A percentile compares a stretch with the other conserved stretches of the same genome.
Conservation (phyloP, 2,888 invertebrate genomes). For the Fragum whitleyi region DNA sequence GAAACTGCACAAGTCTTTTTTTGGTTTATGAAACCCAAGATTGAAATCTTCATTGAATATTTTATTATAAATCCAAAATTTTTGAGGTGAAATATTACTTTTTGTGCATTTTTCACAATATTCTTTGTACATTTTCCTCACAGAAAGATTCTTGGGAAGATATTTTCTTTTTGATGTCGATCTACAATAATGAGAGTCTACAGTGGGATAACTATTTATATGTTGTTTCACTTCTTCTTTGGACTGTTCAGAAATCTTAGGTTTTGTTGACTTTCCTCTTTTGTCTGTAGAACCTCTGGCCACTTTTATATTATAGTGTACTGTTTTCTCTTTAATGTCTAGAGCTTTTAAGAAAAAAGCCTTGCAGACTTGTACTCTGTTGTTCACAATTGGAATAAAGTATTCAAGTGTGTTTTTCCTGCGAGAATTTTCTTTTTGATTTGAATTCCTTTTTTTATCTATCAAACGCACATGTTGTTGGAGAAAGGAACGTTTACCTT, state of each 20-base stretch:
- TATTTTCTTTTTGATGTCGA: constrained; percentile 2
- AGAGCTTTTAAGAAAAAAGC: too few relatives aligned
- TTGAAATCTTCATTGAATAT: too few relatives aligned
- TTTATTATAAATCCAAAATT: neutral
- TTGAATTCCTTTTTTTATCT: neutral
- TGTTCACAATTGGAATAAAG: neutral
- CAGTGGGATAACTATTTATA: neutral
- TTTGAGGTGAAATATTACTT: neutral
- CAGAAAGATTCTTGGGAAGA: neutral
- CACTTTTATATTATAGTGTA: neutral
- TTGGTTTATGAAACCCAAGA: too few relatives aligned
- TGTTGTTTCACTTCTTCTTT: too few relatives aligned
- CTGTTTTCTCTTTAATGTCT: too few relatives aligned
- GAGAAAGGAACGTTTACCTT: too few relatives aligned
- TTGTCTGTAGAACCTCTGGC: neutral
- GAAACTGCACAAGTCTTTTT: neutral
- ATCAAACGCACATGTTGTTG: too few relatives aligned
- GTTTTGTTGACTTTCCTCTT: neutral
- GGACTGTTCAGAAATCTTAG: neutral
- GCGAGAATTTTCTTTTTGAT: neutral
- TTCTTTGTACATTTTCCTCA: neutral
- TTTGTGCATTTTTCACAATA: neutral
- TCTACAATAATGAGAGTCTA: constrained; percentile 11
- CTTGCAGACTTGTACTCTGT: neutral
- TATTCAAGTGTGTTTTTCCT: constrained; percentile 2